A percentile compares a stretch with the other conserved stretches of the same genome.
These are phyloP conservation scores for Lordiphosa fenestrarum DNA, from an alignment of 2,888 invertebrate species.

Conservation along the genomic window DNA sequence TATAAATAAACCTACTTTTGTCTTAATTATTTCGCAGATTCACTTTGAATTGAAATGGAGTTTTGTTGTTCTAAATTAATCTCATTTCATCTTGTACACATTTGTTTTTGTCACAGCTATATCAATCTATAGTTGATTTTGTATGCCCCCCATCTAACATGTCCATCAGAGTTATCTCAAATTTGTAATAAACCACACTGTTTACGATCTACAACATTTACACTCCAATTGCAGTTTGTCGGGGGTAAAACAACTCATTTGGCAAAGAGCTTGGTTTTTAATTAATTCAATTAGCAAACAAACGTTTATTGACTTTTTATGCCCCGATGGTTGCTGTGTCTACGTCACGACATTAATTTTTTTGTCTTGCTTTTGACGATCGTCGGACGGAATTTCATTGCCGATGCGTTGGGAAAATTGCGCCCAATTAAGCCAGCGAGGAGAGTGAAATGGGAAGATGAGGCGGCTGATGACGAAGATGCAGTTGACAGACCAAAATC, in stretches of 20 bases:
- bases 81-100: too few relatives aligned
- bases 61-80: too few relatives aligned
- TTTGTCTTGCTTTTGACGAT: constrained; percentile 18
- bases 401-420: constrained; percentile 36
- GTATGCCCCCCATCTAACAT: too few relatives aligned
- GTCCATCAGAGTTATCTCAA: too few relatives aligned
- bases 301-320: constrained; percentile 48
- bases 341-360: constrained; percentile 30
- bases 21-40: too few relatives aligned
- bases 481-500: constrained; percentile 46
- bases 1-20: too few relatives aligned
- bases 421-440: constrained; percentile 38
- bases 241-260: constrained; percentile 8
- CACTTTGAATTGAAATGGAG: too few relatives aligned
- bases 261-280: constrained; percentile 19
- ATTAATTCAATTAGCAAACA: constrained; percentile 56
- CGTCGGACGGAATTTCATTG: constrained; percentile 20
- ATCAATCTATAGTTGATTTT: too few relatives aligned
- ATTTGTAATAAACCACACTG: neutral
- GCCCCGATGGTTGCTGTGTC: constrained; percentile 16
- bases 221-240: constrained; percentile 3
- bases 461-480: constrained; percentile 31
- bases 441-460: constrained; percentile 15
- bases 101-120: too few relatives aligned
- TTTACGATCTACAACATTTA: neutral